Evolutionary conservation across 1,140 invertebrate species (phyloP).

Genomic region (Sitophilus oryzae): DNA sequence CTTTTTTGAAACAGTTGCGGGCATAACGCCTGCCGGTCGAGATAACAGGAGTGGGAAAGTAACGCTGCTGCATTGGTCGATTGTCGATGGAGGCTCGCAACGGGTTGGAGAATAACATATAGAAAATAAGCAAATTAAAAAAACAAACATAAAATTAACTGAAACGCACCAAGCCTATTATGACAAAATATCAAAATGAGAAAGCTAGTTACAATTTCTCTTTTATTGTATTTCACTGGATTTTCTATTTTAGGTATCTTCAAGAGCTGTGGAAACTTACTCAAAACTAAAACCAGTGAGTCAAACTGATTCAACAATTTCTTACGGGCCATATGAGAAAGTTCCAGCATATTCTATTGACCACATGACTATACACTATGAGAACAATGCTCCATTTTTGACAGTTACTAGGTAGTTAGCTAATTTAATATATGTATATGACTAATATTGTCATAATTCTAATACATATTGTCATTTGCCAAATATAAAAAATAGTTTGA

Average conservation of each 20-base stretch:
- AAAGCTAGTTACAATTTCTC: neutral
- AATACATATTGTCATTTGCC: neutral
- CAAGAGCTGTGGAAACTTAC: conserved; percentile 72
- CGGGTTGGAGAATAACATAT: too few species aligned
- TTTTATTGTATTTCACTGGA: neutral
- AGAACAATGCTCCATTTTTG: conserved; percentile 94
- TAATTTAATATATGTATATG: conserved; percentile 3
- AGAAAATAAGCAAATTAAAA: too few species aligned
- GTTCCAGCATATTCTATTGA: conserved; percentile 48
- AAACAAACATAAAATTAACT: too few species aligned
- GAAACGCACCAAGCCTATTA: too few species aligned
- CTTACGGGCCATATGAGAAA: conserved; percentile 84
- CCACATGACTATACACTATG: conserved; percentile 81
- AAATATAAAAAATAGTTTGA: neutral
- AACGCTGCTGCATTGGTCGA: too few species aligned
- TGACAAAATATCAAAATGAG: too few species aligned
- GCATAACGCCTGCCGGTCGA: too few species aligned
- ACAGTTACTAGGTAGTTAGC: conserved; percentile 60
- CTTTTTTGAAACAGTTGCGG: too few species aligned
- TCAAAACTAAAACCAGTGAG: conserved; percentile 80
- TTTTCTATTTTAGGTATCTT: conserved; percentile 22
- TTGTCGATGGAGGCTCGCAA: too few species aligned
- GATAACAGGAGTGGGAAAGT: too few species aligned
- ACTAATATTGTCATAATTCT: conserved; percentile 22
- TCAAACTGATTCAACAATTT: conserved; percentile 70